A percentile compares a stretch with the other conserved stretches of the same genome.
phyloP scores from a whole-genome alignment of 2,888 invertebrate genomes.

The Ormyrus rosae region DNA sequence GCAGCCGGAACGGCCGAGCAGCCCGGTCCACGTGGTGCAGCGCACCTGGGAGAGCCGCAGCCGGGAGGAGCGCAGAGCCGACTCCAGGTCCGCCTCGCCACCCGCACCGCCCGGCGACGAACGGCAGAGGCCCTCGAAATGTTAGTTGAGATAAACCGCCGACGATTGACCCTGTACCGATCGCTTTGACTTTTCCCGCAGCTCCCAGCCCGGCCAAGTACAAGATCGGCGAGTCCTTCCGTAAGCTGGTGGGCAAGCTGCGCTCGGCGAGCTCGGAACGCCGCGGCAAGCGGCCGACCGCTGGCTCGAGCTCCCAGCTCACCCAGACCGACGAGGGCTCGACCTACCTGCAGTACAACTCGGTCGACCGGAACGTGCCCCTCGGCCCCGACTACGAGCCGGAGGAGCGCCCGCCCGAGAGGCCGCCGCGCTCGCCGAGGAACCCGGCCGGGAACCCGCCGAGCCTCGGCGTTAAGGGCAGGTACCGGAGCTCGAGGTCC shows the following conservation, averaged over 20 bases:
- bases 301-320: constrained; percentile 67
- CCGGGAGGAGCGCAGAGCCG: constrained; percentile 53
- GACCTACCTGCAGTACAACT: constrained; percentile 79
- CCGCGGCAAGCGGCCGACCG: constrained; percentile 78
- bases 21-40: constrained; percentile 71
- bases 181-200: constrained; percentile 32
- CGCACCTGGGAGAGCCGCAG: constrained; percentile 72
- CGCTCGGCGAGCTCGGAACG: constrained; percentile 85
- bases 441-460: background rate
- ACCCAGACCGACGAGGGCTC: constrained; percentile 73
- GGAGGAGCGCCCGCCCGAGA: constrained; percentile 61
- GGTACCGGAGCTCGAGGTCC: constrained; percentile 30
- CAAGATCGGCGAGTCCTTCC: constrained; percentile 87
- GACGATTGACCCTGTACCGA: too few relatives aligned
- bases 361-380: constrained; percentile 77
- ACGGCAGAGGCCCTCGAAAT: constrained; percentile 53
- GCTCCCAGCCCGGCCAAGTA: constrained; percentile 68
- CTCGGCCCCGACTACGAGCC: constrained; percentile 64
- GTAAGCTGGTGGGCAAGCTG: constrained; percentile 89
- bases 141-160: constrained; percentile 13
- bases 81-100: constrained; percentile 44
- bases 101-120: constrained; percentile 32
- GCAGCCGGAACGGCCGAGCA: constrained; percentile 48
- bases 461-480: constrained; percentile 3
- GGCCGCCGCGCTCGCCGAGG: constrained; percentile 46